A percentile compares a stretch with the other conserved stretches of the same genome.
Evolutionary conservation across 2,888 invertebrate species (phyloP).

Genomic region (Calephelis perditalis): DNA sequence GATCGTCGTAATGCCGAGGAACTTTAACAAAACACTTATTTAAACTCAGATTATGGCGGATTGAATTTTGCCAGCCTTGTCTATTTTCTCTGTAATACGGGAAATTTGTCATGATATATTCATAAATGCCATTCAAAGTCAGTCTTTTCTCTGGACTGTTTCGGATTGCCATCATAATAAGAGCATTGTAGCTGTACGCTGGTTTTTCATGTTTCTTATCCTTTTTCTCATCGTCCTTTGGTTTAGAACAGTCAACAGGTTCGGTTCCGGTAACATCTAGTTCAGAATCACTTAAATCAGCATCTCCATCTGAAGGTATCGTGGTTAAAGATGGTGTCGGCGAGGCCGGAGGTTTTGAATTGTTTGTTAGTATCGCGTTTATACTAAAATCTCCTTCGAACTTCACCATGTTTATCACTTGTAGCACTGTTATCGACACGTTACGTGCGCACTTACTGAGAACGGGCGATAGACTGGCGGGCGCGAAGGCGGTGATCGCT

Average conservation of each 20-base stretch:
- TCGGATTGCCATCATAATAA: slow-evolving; percentile 99
- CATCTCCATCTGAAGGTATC: slow-evolving; percentile 58
- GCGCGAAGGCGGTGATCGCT: slow-evolving; percentile 59
- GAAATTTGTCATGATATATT: slow-evolving; percentile 98
- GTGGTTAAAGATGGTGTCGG: slow-evolving; percentile 62
- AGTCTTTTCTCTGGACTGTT: slow-evolving; percentile 95
- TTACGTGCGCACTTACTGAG: slow-evolving; percentile 56
- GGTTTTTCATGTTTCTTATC: slow-evolving; percentile 93
- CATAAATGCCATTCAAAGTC: slow-evolving; percentile 98
- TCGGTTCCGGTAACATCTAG: slow-evolving; percentile 88
- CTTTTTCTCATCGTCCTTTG: slow-evolving; percentile 56
- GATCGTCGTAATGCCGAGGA: slow-evolving; percentile 98
- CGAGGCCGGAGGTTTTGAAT: slow-evolving; percentile 65
- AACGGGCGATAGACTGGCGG: slow-evolving; percentile 62
- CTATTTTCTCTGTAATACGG: slow-evolving; percentile 98
- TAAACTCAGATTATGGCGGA: slow-evolving; percentile 96
- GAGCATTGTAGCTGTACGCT: slow-evolving; percentile 98
- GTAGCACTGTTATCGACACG: slow-evolving; percentile 39
- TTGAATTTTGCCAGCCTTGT: slow-evolving; percentile 99
- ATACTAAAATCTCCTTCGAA: slow-evolving; percentile 88
- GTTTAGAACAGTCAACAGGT: slow-evolving; percentile 83
- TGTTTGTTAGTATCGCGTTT: slow-evolving; percentile 84
- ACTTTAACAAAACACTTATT: slow-evolving; percentile 99
- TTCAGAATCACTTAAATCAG: slow-evolving; percentile 81
- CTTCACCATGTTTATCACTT: slow-evolving; percentile 69